phyloP scores from a whole-genome alignment of 1,140 invertebrate genomes.

The Geopemphigus sp. region DNA sequence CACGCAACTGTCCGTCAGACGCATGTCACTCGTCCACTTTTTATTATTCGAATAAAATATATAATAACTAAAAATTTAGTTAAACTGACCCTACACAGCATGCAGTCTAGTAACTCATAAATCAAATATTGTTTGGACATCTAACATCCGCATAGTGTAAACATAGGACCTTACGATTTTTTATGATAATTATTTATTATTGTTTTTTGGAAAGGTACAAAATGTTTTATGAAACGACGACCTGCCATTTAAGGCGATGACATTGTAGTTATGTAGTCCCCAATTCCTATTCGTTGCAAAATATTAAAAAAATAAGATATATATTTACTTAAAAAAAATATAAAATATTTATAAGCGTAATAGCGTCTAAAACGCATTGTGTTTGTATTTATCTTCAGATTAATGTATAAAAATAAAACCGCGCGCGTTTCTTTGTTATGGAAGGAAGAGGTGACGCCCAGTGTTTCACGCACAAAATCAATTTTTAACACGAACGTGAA shows the following conservation, averaged over 20 bases:
- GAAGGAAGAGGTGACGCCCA: too few species aligned
- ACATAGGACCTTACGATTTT: constrained; percentile 24
- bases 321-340: too few species aligned
- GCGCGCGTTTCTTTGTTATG: too few species aligned
- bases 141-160: constrained; percentile 17
- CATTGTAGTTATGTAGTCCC: background rate
- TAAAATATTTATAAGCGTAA: too few species aligned
- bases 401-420: too few species aligned
- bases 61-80: constrained; percentile 42
- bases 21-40: constrained; percentile 14
- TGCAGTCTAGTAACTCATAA: constrained; percentile 38
- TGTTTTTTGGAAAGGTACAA: constrained; percentile 1
- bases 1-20: constrained; percentile 27
- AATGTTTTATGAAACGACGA: background rate
- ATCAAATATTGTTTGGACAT: constrained; percentile 38
- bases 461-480: too few species aligned
- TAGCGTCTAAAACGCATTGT: too few species aligned
- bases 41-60: constrained; percentile 31
- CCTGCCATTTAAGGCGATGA: background rate
- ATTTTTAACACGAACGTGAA: too few species aligned
- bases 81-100: constrained; percentile 25
- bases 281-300: too few species aligned
- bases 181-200: constrained; percentile 9
- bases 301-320: too few species aligned
- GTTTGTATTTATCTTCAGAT: too few species aligned